Evolutionary conservation across 2,113 vertebrate species (phyloP), one percentile per base, ranked within the genome.

Genomic region (Eptatretus burgeri): DNA sequence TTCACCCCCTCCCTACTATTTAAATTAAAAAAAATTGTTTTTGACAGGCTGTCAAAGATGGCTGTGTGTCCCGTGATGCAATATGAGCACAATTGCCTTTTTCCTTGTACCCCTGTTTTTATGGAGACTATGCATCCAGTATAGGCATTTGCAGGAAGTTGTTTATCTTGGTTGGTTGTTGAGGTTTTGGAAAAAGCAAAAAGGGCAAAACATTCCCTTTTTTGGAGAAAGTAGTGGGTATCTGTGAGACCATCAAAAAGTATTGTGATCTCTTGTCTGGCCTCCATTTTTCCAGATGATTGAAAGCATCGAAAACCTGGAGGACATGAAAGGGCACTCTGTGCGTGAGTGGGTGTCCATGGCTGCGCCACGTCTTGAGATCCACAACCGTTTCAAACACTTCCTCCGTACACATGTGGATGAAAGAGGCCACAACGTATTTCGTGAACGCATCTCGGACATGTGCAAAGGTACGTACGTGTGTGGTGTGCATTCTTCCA

Each of bases 371-470:
- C 77, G 86, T 0, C 77, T 98, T 53, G 91, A 98, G 74, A 98
- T 98, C 76, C 84, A 85, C 74, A 85, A 98, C 76, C 83, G 91
- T 68, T 95, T 98, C 74, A 94, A 86, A 76, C 93, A 93, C 76
- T 95, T 98, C 67, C 72, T 98, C 70, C 80, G 88, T 64, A 94
- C 89, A 0, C 86, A 95, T 0, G 89, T 95, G 65, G 89, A 98
- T 27, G 78, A 86, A 64, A 82, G 78, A 1, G 87, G 89, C 12
- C 91, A 89, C 77, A 95, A 95, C 1, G 87, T 95, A 63, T 98
- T 98, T 73, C 95, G 95, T 72, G 87, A 93, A 72, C 82, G 84
- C 71, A 93, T 98, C 76, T 86, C 83, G 0, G 91, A 98, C 74
- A 93, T 98, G 91, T 98, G 91, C 74, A 95, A 95, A 89, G 91